phyloP scores from a whole-genome alignment of 1,140 invertebrate genomes.

The Venustaconcha ellipsiformis region DNA sequence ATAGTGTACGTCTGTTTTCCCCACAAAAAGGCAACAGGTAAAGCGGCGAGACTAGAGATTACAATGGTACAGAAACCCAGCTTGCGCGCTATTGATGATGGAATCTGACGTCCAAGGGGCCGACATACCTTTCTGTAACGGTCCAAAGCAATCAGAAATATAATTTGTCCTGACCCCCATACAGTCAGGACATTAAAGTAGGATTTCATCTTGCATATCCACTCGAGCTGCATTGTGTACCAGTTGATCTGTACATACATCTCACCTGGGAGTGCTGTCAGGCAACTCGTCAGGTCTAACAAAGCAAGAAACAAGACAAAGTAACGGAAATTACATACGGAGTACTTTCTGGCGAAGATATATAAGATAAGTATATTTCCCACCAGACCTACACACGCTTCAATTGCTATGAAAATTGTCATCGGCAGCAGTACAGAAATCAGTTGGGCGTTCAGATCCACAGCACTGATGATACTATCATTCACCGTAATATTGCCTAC shows the following conservation, averaged over 20 bases:
- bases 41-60: slow-evolving; percentile 6
- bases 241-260: slow-evolving; percentile 44
- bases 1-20: slow-evolving; percentile 24
- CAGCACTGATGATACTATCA: too few relatives aligned
- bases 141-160: slow-evolving; percentile 44
- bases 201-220: slow-evolving; percentile 41
- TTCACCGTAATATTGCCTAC: too few relatives aligned
- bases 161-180: slow-evolving; percentile 37
- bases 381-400: slow-evolving; percentile 36
- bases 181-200: slow-evolving; percentile 41
- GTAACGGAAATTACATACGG: slow-evolving; percentile 35
- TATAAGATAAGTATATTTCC: slow-evolving; percentile 46
- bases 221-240: slow-evolving; percentile 36
- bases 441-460: too few relatives aligned
- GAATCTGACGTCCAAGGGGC: slow-evolving; percentile 39
- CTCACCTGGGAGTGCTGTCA: slow-evolving; percentile 45
- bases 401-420: slow-evolving; percentile 35
- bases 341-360: slow-evolving; percentile 32
- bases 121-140: slow-evolving; percentile 43
- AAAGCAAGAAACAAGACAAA: slow-evolving; percentile 44
- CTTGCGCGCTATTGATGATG: slow-evolving; percentile 19
- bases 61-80: slow-evolving; percentile 2
- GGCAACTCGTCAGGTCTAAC: slow-evolving; percentile 46
- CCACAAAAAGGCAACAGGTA: slow-evolving; percentile 12
- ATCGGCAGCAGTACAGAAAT: slow-evolving; percentile 18